phyloP scores from a whole-genome alignment of 2,888 invertebrate genomes.

The Diabrotica balteata region DNA sequence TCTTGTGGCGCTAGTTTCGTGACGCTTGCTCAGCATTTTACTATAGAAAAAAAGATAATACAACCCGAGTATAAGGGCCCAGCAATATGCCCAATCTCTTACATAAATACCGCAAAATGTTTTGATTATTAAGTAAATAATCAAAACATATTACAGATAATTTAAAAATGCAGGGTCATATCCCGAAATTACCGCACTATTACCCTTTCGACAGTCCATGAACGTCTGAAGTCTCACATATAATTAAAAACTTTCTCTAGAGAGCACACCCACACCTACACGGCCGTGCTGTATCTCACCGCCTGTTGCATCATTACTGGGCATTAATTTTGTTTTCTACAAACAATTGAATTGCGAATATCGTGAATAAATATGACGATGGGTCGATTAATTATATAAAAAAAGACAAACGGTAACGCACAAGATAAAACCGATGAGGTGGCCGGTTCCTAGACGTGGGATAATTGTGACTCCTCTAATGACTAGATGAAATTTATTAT shows the following conservation, averaged over 20 bases:
- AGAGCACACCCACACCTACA: slow-evolving; percentile 6
- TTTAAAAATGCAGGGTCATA: no score
- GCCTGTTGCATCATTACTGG: slow-evolving; percentile 5
- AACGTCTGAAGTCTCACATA: not conserved
- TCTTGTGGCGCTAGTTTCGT: no score
- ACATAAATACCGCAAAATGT: no score
- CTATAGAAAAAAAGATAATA: no score
- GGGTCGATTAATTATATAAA: slow-evolving; percentile 2
- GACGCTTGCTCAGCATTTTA: no score
- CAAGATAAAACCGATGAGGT: not conserved
- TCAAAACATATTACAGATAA: no score
- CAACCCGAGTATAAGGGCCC: no score
- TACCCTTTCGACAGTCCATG: not conserved
- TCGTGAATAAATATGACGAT: slow-evolving; percentile 6
- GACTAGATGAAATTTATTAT: not conserved
- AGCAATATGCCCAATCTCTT: no score
- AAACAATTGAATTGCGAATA: slow-evolving; percentile 8
- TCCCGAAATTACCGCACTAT: not conserved
- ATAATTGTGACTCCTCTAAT: not conserved
- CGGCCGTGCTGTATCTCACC: not conserved
- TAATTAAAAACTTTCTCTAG: slow-evolving; percentile 14
- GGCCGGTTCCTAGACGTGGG: not conserved
- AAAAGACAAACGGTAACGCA: not conserved
- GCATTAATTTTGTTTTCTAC: slow-evolving; percentile 2
- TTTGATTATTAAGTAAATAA: no score